Percentiles rank a stretch among this genome's conserved stretches.
Evolutionary conservation across 2,797 vertebrate genomes (phyloP).

Genomic region (Falco peregrinus): DNA sequence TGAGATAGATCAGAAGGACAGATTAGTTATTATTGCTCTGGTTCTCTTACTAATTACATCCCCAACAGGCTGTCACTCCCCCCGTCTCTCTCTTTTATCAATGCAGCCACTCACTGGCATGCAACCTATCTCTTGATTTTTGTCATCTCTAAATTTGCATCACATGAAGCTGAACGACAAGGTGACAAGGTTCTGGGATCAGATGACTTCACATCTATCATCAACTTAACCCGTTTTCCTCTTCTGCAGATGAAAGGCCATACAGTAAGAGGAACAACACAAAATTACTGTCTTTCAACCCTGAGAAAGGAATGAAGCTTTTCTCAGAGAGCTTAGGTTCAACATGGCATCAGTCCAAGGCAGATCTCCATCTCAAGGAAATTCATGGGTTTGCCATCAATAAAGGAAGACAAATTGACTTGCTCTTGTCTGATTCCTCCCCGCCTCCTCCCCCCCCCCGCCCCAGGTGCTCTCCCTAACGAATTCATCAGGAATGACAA

Average conservation of each 20-base stretch:
- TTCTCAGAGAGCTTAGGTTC: background rate
- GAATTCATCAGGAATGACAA: background rate
- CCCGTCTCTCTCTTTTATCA: background rate
- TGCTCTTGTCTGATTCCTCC: background rate
- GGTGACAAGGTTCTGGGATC: background rate
- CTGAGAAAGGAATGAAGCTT: background rate
- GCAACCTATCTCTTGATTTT: background rate
- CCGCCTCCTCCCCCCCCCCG: too few species aligned
- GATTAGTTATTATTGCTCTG: background rate
- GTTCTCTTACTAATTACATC: background rate
- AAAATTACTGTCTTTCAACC: background rate
- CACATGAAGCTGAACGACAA: background rate
- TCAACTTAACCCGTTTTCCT: background rate
- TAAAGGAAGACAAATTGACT: background rate
- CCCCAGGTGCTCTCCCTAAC: background rate
- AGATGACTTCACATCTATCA: background rate
- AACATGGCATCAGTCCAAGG: background rate
- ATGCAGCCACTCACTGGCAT: background rate
- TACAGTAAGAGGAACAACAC: background rate
- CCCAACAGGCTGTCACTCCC: background rate
- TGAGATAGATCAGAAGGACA: background rate
- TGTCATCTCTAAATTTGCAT: background rate
- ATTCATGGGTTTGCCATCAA: background rate
- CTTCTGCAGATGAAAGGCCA: background rate
- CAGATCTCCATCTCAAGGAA: background rate